Conservation (phyloP, 1,140 invertebrate species). For the Globodera rostochiensis region DNA sequence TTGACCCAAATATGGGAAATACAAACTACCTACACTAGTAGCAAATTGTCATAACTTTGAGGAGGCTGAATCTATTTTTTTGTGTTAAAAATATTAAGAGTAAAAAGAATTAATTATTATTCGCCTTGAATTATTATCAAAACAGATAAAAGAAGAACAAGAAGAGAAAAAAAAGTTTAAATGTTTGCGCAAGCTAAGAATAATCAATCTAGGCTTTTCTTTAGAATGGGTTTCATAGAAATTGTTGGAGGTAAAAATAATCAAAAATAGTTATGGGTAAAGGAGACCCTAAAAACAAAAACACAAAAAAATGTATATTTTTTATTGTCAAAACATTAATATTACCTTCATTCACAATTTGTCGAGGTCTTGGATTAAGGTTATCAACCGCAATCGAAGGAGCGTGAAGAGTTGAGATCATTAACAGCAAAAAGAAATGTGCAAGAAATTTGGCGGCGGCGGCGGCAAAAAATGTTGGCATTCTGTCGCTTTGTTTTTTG, state of each 20-base stretch:
- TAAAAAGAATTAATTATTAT: conserved; percentile 10
- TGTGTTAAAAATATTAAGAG: neutral
- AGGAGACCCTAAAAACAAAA: no score
- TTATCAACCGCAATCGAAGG: conserved; percentile 29
- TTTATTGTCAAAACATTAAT: neutral
- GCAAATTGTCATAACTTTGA: neutral
- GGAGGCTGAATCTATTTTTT: conserved; percentile 29
- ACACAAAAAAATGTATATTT: neutral
- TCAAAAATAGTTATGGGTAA: no score
- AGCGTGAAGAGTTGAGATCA: neutral
- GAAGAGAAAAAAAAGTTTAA: no score
- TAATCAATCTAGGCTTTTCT: no score
- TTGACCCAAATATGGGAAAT: no score
- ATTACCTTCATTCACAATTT: conserved; percentile 43
- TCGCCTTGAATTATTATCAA: no score
- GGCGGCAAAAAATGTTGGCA: neutral
- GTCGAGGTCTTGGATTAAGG: conserved; percentile 38
- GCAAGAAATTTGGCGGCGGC: neutral
- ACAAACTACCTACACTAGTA: neutral
- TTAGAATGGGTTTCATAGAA: no score
- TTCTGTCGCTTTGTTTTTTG: neutral
- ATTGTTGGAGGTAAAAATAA: no score
- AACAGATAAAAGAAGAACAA: no score
- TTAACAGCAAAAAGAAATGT: neutral
- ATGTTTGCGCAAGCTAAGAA: no score